Conservation (phyloP, 2,888 invertebrate species). For the Cetonia aurata region DNA sequence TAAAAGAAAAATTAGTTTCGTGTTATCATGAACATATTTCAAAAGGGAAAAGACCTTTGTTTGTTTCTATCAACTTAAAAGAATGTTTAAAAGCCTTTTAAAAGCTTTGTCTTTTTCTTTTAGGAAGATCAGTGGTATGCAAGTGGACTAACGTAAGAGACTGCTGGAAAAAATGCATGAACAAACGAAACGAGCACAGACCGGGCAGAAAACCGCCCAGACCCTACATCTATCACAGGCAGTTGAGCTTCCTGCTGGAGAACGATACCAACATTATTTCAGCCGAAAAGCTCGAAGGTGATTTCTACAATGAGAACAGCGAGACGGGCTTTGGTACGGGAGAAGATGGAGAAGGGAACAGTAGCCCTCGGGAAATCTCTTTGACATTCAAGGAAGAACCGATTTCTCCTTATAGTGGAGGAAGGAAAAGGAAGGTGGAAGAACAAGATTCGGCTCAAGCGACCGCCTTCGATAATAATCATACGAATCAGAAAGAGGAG, state of each 20-base stretch:
- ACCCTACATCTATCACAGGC: neutral
- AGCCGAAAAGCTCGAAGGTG: no score
- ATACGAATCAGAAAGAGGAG: neutral
- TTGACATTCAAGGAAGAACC: no score
- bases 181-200: neutral
- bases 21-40: no score
- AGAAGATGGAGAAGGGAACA: no score
- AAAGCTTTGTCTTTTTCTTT: neutral
- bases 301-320: no score
- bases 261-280: neutral
- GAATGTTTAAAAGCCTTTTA: no score
- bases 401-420: neutral
- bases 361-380: no score
- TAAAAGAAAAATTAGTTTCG: no score
- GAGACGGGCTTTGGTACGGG: no score
- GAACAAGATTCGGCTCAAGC: neutral
- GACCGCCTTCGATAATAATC: neutral
- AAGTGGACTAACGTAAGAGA: conserved; percentile 2
- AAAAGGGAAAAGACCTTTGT: no score
- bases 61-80: no score
- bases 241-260: neutral
- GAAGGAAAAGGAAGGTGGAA: neutral
- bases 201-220: neutral
- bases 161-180: neutral
- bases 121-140: neutral